phyloP scores from a whole-genome alignment of 2,888 invertebrate species.

The Microchrysa polita region DNA sequence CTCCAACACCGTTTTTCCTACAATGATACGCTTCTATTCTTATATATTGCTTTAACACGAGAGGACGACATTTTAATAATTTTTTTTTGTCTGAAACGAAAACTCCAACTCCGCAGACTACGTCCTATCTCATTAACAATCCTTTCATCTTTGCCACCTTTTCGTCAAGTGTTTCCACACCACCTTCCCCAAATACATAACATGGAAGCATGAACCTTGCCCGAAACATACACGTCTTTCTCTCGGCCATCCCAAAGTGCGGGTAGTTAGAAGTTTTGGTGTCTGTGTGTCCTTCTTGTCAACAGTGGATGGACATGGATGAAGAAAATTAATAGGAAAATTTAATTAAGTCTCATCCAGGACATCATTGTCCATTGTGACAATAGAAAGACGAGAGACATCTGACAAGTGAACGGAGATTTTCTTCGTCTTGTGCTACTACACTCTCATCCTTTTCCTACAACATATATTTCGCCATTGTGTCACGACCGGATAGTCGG shows the following conservation, averaged over 20 bases:
- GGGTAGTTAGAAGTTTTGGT: conserved; percentile 38
- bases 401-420: conserved; percentile 51
- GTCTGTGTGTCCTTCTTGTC: conserved; percentile 42
- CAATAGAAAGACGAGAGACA: conserved; percentile 50
- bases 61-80: neutral
- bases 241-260: conserved; percentile 21
- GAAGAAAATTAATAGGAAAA: conserved; percentile 52
- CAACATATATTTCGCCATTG: no score
- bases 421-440: conserved; percentile 24
- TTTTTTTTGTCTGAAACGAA: neutral
- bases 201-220: neutral
- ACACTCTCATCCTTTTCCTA: neutral
- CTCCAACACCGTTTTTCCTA: no score
- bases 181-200: neutral
- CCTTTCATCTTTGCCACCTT: conserved; percentile 31
- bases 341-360: conserved; percentile 52
- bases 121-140: conserved; percentile 7
- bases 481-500: neutral
- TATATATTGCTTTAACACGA: neutral
- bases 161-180: conserved; percentile 17
- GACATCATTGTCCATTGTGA: conserved; percentile 52
- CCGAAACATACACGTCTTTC: neutral
- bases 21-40: no score
- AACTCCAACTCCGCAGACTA: no score
- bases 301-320: conserved; percentile 42